A percentile compares a stretch with the other conserved stretches of the same genome.
These are phyloP conservation scores for Ophion ventricosus DNA, from an alignment of 2,888 invertebrate genomes.

Conservation along the genomic window DNA sequence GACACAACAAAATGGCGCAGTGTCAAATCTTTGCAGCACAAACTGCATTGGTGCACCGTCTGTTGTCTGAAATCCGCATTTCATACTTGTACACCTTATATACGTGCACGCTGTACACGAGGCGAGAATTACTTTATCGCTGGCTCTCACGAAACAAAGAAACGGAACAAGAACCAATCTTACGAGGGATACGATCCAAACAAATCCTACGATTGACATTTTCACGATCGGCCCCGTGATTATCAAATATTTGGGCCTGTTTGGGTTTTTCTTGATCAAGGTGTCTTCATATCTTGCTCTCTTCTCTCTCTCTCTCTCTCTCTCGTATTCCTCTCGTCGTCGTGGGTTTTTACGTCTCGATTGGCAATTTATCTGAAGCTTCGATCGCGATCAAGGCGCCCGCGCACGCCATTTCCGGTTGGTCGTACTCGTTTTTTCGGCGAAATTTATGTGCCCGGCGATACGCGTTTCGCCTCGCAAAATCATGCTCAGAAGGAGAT, in stretches of 20 bases:
- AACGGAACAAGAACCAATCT: too few relatives aligned
- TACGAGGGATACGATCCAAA: too few relatives aligned
- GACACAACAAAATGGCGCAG: too few relatives aligned
- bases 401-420: slow-evolving; percentile 60
- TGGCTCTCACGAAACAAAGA: neutral
- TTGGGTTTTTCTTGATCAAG: too few relatives aligned
- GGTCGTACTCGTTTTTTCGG: slow-evolving; percentile 58
- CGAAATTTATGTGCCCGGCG: slow-evolving; percentile 43
- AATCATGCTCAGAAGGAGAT: slow-evolving; percentile 37
- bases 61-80: too few relatives aligned
- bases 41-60: too few relatives aligned
- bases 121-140: neutral
- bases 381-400: slow-evolving; percentile 62
- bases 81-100: too few relatives aligned
- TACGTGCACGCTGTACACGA: neutral
- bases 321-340: slow-evolving; percentile 28
- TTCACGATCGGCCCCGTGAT: too few relatives aligned
- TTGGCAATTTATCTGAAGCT: slow-evolving; percentile 56
- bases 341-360: slow-evolving; percentile 29
- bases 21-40: too few relatives aligned
- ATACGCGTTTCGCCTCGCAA: slow-evolving; percentile 57
- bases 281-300: neutral
- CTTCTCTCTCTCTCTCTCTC: neutral
- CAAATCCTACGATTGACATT: too few relatives aligned
- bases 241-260: too few relatives aligned